phyloP scores from a whole-genome alignment of 2,113 vertebrate genomes.

The Chitala chitala region DNA sequence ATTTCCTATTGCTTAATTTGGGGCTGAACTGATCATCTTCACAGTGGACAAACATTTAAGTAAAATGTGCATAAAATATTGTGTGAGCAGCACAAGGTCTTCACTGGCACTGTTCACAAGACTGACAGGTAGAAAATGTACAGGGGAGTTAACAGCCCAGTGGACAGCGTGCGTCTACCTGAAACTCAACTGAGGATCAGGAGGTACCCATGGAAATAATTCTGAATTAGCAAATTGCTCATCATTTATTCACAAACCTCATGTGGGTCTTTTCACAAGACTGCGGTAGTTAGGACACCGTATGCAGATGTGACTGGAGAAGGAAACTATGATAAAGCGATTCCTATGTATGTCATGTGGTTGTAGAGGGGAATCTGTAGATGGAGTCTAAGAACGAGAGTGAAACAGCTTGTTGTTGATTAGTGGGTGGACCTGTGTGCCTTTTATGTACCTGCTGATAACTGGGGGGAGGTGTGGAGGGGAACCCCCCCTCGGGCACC shows the following conservation, averaged over 20 bases:
- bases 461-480: constrained; percentile 53
- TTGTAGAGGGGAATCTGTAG: constrained; percentile 2
- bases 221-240: neutral
- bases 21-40: neutral
- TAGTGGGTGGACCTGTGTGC: constrained; percentile 46
- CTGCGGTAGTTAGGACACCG: neutral
- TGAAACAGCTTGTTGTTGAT: constrained; percentile 18
- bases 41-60: constrained; percentile 19
- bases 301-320: neutral
- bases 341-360: neutral
- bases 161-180: neutral
- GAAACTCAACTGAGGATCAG: neutral
- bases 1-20: neutral
- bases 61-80: constrained; percentile 28
- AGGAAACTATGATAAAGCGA: constrained; percentile 17
- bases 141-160: neutral
- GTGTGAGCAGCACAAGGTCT: constrained; percentile 21
- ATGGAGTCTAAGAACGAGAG: constrained; percentile 24
- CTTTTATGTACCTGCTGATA: constrained; percentile 43
- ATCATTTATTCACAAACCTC: neutral
- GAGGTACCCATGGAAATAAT: neutral
- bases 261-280: neutral
- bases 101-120: constrained; percentile 21
- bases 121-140: constrained; percentile 25
- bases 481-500: constrained; percentile 52